Conservation (phyloP, 2,888 invertebrate genomes). For the Agonopterix subpropinquella region DNA sequence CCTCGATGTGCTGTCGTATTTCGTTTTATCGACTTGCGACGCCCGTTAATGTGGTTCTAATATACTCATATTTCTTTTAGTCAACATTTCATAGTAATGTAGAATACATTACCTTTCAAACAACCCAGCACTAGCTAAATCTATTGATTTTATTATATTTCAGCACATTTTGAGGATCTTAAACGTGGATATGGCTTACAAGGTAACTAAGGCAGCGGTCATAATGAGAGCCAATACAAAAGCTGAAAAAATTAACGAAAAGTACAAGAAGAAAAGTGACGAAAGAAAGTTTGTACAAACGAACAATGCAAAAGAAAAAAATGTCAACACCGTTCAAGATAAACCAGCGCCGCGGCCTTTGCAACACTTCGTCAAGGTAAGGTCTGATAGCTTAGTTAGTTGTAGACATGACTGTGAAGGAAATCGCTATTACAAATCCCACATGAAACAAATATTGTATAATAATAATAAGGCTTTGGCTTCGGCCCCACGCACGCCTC, state of each 20-base stretch:
- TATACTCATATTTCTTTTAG: no score
- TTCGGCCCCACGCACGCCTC: no score
- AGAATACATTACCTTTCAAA: no score
- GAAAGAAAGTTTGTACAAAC: background rate
- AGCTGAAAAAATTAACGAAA: background rate
- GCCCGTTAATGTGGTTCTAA: no score
- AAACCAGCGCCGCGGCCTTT: slow-evolving; percentile 5
- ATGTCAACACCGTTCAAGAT: background rate
- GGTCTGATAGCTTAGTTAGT: background rate
- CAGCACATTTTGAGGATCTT: slow-evolving; percentile 2
- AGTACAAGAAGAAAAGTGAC: background rate
- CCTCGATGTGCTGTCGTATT: no score
- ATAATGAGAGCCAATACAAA: background rate
- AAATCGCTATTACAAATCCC: no score
- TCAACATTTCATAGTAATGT: no score
- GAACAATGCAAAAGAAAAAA: background rate
- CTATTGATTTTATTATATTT: background rate
- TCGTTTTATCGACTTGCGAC: no score
- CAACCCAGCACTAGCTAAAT: no score
- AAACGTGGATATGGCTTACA: slow-evolving; percentile 2
- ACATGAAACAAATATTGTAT: no score
- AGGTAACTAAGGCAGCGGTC: slow-evolving; percentile 3
- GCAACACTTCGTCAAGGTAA: slow-evolving; percentile 38
- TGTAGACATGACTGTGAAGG: no score
- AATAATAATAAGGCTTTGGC: no score